These are phyloP conservation scores for Styela plicata DNA, from an alignment of 23 tunicate genomes.

Conservation along the genomic window DNA sequence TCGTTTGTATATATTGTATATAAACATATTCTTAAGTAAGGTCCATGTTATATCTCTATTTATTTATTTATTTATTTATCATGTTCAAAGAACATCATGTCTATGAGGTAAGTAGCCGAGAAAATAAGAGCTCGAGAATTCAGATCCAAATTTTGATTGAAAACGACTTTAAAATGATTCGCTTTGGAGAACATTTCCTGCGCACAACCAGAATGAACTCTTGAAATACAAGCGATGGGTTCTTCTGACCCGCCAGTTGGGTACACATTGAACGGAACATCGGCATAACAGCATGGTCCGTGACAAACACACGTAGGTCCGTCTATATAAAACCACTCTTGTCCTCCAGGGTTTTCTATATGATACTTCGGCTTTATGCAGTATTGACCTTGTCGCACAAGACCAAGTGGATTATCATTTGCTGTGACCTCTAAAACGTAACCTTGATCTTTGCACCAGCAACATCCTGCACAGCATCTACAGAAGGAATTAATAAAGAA, in stretches of 20 bases:
- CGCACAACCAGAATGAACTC: neutral
- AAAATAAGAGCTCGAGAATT: neutral
- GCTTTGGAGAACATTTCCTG: constrained; percentile 17
- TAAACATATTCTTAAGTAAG: no score
- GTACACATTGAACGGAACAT: neutral
- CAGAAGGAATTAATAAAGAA: no score
- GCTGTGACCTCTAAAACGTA: constrained; percentile 5
- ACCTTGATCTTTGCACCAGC: no score
- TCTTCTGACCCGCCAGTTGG: constrained; percentile 1
- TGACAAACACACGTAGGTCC: constrained; percentile 3
- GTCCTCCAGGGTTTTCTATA: neutral
- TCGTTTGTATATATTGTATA: no score
- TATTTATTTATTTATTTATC: constrained; percentile 11
- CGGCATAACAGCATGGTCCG: constrained; percentile 20
- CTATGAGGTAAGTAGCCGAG: constrained; percentile 1
- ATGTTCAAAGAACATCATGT: constrained; percentile 30
- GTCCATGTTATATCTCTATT: no score
- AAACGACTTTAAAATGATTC: constrained; percentile 15
- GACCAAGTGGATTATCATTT: neutral
- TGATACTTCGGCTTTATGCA: neutral
- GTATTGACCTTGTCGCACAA: constrained; percentile 8
- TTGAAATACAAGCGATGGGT: neutral
- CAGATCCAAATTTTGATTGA: constrained; percentile 1
- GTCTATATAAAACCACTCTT: neutral
- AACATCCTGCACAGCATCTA: no score